phyloP scores from a whole-genome alignment of 2,113 vertebrate species.

The Cairina moschata region DNA sequence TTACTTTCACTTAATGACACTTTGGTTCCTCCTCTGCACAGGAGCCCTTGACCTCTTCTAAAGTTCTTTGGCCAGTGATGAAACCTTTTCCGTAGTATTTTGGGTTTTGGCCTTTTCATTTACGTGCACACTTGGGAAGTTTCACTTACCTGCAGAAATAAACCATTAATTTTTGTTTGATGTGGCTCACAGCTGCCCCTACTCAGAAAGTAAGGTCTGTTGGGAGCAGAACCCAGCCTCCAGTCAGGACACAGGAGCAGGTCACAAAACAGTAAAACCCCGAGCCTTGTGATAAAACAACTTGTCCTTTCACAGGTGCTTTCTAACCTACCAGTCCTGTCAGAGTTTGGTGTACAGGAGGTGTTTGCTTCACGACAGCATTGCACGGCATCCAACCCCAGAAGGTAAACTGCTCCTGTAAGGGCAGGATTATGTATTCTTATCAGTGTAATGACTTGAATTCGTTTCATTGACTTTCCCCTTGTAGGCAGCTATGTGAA shows the following conservation, averaged over 20 bases:
- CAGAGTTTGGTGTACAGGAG: constrained; percentile 92
- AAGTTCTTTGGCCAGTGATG: neutral
- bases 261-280: neutral
- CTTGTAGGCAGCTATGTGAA: neutral
- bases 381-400: constrained; percentile 87
- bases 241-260: neutral
- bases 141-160: neutral
- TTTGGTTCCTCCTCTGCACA: neutral
- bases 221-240: neutral
- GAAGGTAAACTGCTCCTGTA: constrained; percentile 83
- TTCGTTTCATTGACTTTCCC: neutral
- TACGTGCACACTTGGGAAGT: neutral
- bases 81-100: neutral
- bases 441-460: neutral
- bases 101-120: neutral
- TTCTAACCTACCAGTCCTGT: constrained; percentile 94
- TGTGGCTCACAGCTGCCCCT: neutral
- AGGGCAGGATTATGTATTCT: neutral
- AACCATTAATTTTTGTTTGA: neutral
- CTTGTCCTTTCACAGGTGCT: constrained; percentile 86
- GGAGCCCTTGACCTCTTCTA: neutral
- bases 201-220: neutral
- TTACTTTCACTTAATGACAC: neutral
- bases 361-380: constrained; percentile 93
- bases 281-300: neutral